Evolutionary conservation across 2,888 invertebrate genomes (phyloP), one percentile per base, ranked within the genome.

Genomic region (Bombylius discolor): DNA sequence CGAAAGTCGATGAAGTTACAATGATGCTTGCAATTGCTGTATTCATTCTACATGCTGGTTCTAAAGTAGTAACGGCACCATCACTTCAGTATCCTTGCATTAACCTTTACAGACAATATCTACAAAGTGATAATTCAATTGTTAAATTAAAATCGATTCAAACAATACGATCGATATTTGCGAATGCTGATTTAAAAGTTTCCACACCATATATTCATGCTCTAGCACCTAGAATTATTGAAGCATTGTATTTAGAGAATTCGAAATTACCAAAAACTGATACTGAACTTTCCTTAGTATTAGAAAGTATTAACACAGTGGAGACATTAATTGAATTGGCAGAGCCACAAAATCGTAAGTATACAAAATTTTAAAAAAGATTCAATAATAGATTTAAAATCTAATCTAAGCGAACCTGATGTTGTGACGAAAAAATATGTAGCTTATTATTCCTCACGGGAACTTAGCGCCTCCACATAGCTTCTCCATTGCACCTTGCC

Each of bases 1-100:
- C 83, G 55, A 86, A 85, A 65, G 80, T 89, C 64, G 94, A 96
- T 66, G 84, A 89, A 64, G 84, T 90, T 8, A 87, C 89, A 1
- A 86, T 95, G 74, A 83, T 98, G 72, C 78, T 91, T 60, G 88
- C 92, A 0, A 88, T 96, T 68, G 87, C 90, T 4, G 90, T 92
- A 9, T 88, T 97, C 65, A 82, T 96, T 59, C 80, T 90, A 47
- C 84, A 91, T 64, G 87, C 92, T 8, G 86, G 89, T 3, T 80
- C 86, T 1, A 80, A 84, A 63, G 85, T 89, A 12, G 82, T 87
- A 12, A 79, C 81, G 39, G 84, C 88, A 42, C 87, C 90, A 12
- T 87, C 89, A 64, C 76, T 96, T 54, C 88, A 91, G 70, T 91
- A 89, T 72, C 92, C 93, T 1, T 92, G 92, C 68, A 89, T 96